These are phyloP conservation scores for Torymus tubicola DNA, from an alignment of 2,888 invertebrate species.

Conservation along the genomic window DNA sequence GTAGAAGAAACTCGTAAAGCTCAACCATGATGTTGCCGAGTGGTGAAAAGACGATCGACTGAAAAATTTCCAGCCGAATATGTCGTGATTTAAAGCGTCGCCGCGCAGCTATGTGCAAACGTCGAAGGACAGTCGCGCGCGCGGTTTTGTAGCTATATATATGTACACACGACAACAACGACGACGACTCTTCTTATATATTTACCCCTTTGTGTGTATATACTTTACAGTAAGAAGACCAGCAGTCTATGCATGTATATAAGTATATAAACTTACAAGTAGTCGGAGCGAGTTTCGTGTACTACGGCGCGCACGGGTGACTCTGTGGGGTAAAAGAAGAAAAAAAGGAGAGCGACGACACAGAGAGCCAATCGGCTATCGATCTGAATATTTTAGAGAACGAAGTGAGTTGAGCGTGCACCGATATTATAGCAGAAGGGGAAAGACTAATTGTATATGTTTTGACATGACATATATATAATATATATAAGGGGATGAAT, in stretches of 20 bases:
- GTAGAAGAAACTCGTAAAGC: constrained; percentile 63
- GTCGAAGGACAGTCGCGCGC: not conserved
- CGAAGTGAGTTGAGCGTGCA: no score
- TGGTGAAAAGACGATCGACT: constrained; percentile 55
- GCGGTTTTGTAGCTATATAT: no score
- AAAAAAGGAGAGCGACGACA: no score
- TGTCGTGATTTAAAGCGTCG: constrained; percentile 39
- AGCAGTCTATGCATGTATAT: not conserved
- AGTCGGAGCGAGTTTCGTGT: constrained; percentile 24
- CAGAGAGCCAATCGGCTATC: constrained; percentile 36
- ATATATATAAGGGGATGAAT: no score
- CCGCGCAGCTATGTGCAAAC: not conserved
- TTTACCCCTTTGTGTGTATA: no score
- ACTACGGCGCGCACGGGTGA: constrained; percentile 1
- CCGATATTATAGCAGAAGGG: no score
- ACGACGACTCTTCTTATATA: no score
- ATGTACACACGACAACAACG: no score
- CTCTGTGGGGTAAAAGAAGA: not conserved
- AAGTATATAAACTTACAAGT: not conserved
- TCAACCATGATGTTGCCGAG: constrained; percentile 63
- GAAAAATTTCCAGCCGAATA: constrained; percentile 40
- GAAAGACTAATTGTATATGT: no score
- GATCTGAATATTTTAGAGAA: constrained; percentile 21
- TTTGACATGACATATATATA: no score
- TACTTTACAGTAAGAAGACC: no score